These are phyloP conservation scores for Brachionichthys hirsutus DNA, from an alignment of 2,113 vertebrate species.

Conservation along the genomic window DNA sequence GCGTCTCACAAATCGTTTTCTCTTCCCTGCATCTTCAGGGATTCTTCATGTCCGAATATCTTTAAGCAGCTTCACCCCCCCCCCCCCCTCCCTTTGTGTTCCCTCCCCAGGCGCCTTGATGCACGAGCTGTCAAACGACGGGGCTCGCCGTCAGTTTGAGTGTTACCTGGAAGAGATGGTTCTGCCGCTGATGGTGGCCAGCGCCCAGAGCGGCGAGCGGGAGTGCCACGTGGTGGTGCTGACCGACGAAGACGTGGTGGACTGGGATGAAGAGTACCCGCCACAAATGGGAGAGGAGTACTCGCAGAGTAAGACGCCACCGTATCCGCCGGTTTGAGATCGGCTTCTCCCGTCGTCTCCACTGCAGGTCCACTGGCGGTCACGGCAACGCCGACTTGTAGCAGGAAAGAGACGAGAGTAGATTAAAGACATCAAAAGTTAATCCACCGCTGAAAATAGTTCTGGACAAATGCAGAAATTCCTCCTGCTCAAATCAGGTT, in stretches of 20 bases:
- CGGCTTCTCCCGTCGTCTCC: too few species aligned
- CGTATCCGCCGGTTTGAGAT: not conserved
- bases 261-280: constrained; percentile 95
- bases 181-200: constrained; percentile 93
- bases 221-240: constrained; percentile 95
- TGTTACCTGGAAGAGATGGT: constrained; percentile 94
- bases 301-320: constrained; percentile 74
- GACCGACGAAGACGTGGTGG: constrained; percentile 92
- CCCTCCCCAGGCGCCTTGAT: constrained; percentile 85
- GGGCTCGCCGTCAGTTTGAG: constrained; percentile 92
- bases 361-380: too few species aligned
- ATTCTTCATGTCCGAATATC: not conserved
- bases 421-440: not conserved
- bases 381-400: too few species aligned
- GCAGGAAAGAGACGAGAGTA: too few species aligned
- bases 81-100: too few species aligned
- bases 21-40: too few species aligned
- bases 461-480: not conserved
- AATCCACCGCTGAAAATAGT: not conserved
- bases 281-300: constrained; percentile 97
- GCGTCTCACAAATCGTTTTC: not conserved
- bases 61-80: too few species aligned
- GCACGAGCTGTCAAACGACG: constrained; percentile 94
- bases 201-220: constrained; percentile 89
- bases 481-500: too few species aligned